phyloP scores from a whole-genome alignment of 2,797 vertebrate species.

The Otus scops region DNA sequence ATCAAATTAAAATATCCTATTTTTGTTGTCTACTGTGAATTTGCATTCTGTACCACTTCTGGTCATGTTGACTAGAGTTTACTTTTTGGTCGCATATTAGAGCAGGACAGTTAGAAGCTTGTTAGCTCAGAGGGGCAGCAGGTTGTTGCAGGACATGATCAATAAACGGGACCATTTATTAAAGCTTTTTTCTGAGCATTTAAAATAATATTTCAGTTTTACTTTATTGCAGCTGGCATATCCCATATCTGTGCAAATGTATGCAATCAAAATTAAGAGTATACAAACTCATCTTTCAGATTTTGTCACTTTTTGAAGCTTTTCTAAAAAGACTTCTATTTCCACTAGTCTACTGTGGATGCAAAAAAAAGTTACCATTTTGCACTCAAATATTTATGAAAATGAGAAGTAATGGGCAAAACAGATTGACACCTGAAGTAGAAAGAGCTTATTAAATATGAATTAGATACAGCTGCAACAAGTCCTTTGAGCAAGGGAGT shows the following conservation, averaged over 20 bases:
- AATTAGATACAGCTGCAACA: conserved; percentile 56
- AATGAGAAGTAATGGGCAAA: conserved; percentile 46
- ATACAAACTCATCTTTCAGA: neutral
- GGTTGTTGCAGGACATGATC: neutral
- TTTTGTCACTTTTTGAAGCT: neutral
- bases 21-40: neutral
- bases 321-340: neutral
- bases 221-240: neutral
- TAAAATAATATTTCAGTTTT: neutral
- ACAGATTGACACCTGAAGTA: conserved; percentile 38
- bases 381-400: conserved; percentile 28
- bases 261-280: neutral
- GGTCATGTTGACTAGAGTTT: neutral
- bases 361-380: neutral
- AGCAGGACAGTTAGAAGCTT: neutral
- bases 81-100: neutral
- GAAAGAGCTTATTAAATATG: conserved; percentile 59
- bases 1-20: neutral
- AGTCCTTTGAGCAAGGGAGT: conserved; percentile 4
- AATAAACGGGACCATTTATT: neutral
- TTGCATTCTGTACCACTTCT: neutral
- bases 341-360: neutral
- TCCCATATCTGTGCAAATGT: neutral
- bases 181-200: neutral
- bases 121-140: neutral